Evolutionary conservation across 1,140 invertebrate genomes (phyloP), one percentile per base, ranked within the genome.

Genomic region (Hyles vespertilio): DNA sequence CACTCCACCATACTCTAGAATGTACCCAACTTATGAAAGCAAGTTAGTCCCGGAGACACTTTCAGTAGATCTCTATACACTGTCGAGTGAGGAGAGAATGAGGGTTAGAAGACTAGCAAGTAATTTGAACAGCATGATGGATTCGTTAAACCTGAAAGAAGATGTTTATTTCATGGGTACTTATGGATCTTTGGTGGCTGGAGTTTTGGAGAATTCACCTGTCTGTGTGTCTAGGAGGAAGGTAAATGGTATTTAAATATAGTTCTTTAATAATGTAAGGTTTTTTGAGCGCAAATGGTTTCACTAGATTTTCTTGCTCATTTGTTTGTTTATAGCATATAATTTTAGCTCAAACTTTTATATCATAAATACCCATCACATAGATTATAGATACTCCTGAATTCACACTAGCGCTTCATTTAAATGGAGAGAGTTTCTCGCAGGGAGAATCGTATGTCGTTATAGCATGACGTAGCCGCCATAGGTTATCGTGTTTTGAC

Each of bases 161-260:
- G 93, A 94, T 69, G 87, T 94, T 32, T 94, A 90, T 77, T 91
- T 90, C 56, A 74, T 94, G 66, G 94, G 94, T 10, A 84, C 90
- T 45, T 91, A 91, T 22, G 93, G 93, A 73, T 90, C 91, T 22
- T 88, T 93, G 50, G 63, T 94, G 46, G 92, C 92, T 56, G 91
- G 91, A 34, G 91, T 92, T 63, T 84, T 94, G 56, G 92, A 92
- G 65, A 89, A 86, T 63, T 91, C 91, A 50, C 83, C 88, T 32
- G 79, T 87, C 43, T 91, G 89, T 46, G 61, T 88, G 10, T 73
- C 84, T 45, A 89, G 91, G 69, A 87, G 90, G 79, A 93, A 91
- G 83, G 92, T 93, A 74, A 45, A n/a, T 45, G 11, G 22, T 22
- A 22, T 22, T 22, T 22, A 1, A 22, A 22, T 22, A 22, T 22